These are phyloP conservation scores for Teleopsis dalmanni DNA, from an alignment of 1,140 invertebrate genomes.

Conservation along the genomic window DNA sequence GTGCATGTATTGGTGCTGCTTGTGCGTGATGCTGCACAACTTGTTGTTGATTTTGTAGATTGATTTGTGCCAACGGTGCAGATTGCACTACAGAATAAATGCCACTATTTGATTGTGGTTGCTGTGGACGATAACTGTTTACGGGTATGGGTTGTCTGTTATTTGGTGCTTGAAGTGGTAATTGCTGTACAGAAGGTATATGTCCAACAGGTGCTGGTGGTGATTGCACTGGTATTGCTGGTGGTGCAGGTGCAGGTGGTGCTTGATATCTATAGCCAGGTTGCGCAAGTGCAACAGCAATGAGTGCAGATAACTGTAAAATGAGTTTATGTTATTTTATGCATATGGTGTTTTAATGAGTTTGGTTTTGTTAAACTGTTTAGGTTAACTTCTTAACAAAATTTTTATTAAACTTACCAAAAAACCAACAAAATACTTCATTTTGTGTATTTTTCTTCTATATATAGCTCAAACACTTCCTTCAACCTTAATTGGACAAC, in stretches of 20 bases:
- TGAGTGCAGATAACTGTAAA: conserved; percentile 25
- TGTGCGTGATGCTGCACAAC: not conserved
- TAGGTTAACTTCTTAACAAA: not conserved
- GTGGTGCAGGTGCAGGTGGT: not conserved
- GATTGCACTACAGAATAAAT: conserved; percentile 21
- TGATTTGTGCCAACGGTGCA: conserved; percentile 13
- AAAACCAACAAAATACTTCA: conserved; percentile 5
- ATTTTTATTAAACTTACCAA: conserved; percentile 1
- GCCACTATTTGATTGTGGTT: conserved; percentile 21
- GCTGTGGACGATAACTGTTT: conserved; percentile 21
- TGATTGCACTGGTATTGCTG: not conserved
- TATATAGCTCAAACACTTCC: not conserved
- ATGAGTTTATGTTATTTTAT: not conserved
- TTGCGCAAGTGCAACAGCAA: conserved; percentile 16
- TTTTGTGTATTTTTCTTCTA: conserved; percentile 2
- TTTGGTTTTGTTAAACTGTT: no score
- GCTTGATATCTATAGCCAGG: conserved; percentile 31
- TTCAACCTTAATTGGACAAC: conserved; percentile 4
- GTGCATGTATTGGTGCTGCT: not conserved
- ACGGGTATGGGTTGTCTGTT: conserved; percentile 4
- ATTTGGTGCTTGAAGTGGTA: no score
- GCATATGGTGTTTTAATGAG: no score
- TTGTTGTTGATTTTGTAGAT: not conserved
- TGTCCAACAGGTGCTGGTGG: conserved; percentile 1
- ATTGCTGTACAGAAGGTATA: no score